These are phyloP conservation scores for Plestiodon gilberti DNA, from an alignment of 2,113 vertebrate genomes.

Conservation along the genomic window DNA sequence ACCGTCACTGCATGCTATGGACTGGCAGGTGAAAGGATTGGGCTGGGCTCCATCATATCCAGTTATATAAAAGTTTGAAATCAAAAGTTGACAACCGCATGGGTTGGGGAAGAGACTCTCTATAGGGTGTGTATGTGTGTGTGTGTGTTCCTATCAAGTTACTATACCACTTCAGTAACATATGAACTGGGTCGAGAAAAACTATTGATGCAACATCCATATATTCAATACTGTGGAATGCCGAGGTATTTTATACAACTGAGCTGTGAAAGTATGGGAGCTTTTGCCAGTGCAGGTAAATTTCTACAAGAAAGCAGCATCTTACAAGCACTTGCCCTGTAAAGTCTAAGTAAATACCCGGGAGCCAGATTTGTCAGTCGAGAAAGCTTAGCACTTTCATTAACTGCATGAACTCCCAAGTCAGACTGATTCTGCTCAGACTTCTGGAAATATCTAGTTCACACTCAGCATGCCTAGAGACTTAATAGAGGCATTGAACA, in stretches of 20 bases:
- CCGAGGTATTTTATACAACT: neutral
- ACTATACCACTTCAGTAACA: neutral
- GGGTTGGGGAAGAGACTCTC: neutral
- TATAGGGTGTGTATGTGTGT: no score
- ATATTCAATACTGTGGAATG: neutral
- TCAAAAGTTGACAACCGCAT: neutral
- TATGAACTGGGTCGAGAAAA: neutral
- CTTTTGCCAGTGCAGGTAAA: neutral
- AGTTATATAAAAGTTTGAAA: neutral
- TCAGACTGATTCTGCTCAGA: constrained; percentile 3
- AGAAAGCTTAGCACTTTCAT: constrained; percentile 5
- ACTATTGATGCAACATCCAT: neutral
- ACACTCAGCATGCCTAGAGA: neutral
- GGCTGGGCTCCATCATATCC: neutral
- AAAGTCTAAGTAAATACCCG: neutral
- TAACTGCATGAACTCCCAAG: constrained; percentile 27
- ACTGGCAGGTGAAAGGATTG: no score
- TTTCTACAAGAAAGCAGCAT: neutral
- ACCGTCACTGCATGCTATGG: no score
- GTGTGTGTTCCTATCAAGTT: no score
- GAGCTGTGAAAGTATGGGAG: neutral
- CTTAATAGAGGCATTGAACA: constrained; percentile 3
- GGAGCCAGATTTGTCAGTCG: neutral
- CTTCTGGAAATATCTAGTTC: constrained; percentile 16
- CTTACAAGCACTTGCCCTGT: neutral